phyloP scores from a whole-genome alignment of 53 echinoderm and acorn worm species.

The Stichopus horrens region DNA sequence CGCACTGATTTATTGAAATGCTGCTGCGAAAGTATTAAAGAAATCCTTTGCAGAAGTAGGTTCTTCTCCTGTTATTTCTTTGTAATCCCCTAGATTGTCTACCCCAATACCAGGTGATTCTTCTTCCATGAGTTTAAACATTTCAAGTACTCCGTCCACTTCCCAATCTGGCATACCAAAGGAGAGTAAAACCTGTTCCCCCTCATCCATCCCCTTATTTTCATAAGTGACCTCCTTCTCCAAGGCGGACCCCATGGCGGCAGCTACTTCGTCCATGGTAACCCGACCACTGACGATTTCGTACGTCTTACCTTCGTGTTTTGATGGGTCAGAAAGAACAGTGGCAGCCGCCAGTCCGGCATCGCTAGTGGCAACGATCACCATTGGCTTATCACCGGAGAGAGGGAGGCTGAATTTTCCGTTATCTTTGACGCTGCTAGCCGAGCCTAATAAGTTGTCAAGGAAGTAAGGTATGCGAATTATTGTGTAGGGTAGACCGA shows the following conservation, averaged over 20 bases:
- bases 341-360: constrained; percentile 44
- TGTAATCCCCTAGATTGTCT: constrained; percentile 48
- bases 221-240: constrained; percentile 41
- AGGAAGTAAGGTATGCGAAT: constrained; percentile 48
- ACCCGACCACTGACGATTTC: constrained; percentile 12
- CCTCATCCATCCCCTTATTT: background rate
- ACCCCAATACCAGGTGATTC: background rate
- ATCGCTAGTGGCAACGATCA: constrained; percentile 34
- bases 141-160: constrained; percentile 38
- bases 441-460: constrained; percentile 33
- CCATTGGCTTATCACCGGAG: constrained; percentile 25
- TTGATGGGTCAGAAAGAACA: constrained; percentile 29
- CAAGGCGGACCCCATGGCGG: constrained; percentile 9
- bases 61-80: constrained; percentile 46
- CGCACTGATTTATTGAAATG: constrained; percentile 15
- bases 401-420: background rate
- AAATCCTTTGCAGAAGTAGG: constrained; percentile 41
- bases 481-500: constrained; percentile 45
- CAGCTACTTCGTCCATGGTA: constrained; percentile 26
- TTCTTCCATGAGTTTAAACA: constrained; percentile 44
- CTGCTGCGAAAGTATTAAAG: constrained; percentile 2
- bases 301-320: constrained; percentile 55
- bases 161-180: constrained; percentile 54
- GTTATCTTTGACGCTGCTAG: constrained; percentile 21
- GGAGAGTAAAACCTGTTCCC: constrained; percentile 34